Evolutionary conservation across 2,888 invertebrate genomes (phyloP).

Genomic region (Platypus cylindrus): DNA sequence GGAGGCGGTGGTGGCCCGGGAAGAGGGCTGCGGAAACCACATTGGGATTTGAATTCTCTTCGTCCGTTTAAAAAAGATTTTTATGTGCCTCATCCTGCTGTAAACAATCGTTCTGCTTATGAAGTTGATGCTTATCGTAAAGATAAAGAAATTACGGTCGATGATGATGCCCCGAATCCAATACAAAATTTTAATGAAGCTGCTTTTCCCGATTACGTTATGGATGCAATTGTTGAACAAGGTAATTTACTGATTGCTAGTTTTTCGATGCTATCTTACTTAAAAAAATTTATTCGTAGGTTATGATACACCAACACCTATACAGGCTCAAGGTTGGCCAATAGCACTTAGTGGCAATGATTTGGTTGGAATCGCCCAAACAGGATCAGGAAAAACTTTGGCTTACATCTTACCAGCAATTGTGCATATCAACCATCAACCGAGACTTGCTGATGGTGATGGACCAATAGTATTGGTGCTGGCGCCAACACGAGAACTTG

Average conservation of each 20-base stretch:
- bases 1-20: constrained; percentile 33
- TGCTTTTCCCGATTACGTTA: constrained; percentile 64
- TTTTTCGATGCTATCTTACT: no score
- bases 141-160: constrained; percentile 76
- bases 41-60: constrained; percentile 64
- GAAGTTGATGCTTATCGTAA: constrained; percentile 64
- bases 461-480: constrained; percentile 73
- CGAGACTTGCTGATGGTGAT: constrained; percentile 66
- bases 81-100: constrained; percentile 60
- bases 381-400: constrained; percentile 73
- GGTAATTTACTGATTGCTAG: constrained; percentile 32
- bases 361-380: constrained; percentile 81
- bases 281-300: no score
- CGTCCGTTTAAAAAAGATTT: constrained; percentile 79
- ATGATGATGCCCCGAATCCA: constrained; percentile 63
- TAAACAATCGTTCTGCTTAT: constrained; percentile 49
- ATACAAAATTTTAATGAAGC: constrained; percentile 69
- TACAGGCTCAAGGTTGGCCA: constrained; percentile 84
- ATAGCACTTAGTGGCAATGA: constrained; percentile 72
- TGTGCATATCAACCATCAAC: constrained; percentile 79
- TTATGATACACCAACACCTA: constrained; percentile 67
- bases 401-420: constrained; percentile 75
- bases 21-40: constrained; percentile 43
- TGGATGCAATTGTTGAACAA: constrained; percentile 60
- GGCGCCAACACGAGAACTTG: constrained; percentile 67